phyloP scores from a whole-genome alignment of 2,113 vertebrate genomes.

The Phrynosoma platyrhinos region DNA sequence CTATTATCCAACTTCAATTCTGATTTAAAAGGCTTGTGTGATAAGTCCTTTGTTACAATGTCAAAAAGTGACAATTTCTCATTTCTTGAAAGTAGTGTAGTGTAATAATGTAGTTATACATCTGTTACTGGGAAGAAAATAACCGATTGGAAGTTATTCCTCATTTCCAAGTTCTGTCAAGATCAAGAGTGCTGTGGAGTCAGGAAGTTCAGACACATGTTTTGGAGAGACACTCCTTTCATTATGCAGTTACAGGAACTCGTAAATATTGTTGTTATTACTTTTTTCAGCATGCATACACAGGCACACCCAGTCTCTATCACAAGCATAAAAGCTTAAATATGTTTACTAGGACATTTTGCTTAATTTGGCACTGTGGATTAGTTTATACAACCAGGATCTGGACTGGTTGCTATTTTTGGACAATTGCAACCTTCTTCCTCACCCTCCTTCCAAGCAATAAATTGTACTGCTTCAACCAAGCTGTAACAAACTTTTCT shows the following conservation, averaged over 20 bases:
- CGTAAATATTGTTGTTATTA: slow-evolving; percentile 17
- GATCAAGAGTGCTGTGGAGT: background rate
- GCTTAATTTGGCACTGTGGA: background rate
- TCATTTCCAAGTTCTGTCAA: background rate
- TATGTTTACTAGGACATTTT: background rate
- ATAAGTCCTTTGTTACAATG: no score
- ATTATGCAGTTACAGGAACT: background rate
- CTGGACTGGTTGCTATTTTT: background rate
- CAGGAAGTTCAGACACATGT: background rate
- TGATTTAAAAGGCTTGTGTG: no score
- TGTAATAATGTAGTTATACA: background rate
- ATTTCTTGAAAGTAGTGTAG: no score
- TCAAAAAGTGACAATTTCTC: no score
- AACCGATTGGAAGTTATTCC: background rate
- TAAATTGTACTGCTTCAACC: background rate
- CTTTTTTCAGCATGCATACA: background rate
- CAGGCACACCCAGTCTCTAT: slow-evolving; percentile 7
- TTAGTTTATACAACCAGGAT: background rate
- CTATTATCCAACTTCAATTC: no score
- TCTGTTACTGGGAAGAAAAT: background rate
- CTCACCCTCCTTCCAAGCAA: background rate
- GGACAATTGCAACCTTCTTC: background rate
- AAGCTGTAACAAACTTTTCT: background rate
- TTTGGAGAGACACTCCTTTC: background rate
- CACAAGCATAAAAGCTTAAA: background rate